Base-by-base conservation (phyloP, 2,888 invertebrate genomes). In the Drosophila ochracea region DNA sequence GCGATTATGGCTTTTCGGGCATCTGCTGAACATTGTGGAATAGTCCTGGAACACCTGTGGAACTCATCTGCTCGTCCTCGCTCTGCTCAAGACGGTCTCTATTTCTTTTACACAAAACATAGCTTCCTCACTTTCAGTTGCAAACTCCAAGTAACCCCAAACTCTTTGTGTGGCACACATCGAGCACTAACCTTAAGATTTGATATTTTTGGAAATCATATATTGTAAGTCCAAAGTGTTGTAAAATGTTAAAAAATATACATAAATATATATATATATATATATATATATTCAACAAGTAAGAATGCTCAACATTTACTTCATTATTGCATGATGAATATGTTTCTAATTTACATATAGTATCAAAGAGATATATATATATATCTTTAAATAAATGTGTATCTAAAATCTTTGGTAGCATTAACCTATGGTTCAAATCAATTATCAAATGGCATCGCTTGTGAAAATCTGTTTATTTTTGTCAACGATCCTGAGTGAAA, bases 1-100 rank as follows among this genome's bases (percentile, higher is more conserved):
- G 82, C 39, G 91, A 91, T 69, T 87, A 82, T 37, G 84, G 91
- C 58, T 92, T 92, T 74, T 92, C 92, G 52, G 92, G 91, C 57
- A 92, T 93, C 65, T 92, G 92, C 78, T 92, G 74, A 91, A 80
- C 43, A 28, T 19, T 28, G 10, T 35, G 55, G 11, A 55, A 47
- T 13, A 25, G 7, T 47, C 25, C 16, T 7, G 47, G 47, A 16
- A 47, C 47, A 47, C 16, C n/a, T 19, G 41, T 10, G 41, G 57
- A 41, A 37, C 39, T 61, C 5, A 59, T 4, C 57, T 41, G 57
- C 41, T 54, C 31, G 1, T 53, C 65, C 74, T 68, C 50, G 61
- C 71, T 67, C 72, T 83, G 83, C 83, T 76, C 82, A 78, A 76
- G 86, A 86, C 71, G 78, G 85, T 83, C 76, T 81, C 67, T 52